Conservation (phyloP, 2,797 vertebrate species). For the Delichon dasypus region DNA sequence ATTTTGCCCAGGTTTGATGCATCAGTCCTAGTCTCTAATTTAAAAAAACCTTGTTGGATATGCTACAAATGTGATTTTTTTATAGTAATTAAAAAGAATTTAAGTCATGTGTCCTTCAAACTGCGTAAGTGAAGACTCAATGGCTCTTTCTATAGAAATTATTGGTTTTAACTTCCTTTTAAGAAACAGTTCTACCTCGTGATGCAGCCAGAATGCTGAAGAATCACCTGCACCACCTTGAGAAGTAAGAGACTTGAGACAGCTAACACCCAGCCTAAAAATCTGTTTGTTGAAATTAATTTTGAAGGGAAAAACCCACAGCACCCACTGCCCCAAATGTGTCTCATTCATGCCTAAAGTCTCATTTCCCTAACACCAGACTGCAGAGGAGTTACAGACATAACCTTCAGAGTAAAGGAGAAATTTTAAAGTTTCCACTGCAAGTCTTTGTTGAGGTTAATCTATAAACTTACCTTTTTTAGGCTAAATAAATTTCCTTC, state of each 20-base stretch:
- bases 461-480: background rate
- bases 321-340: background rate
- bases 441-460: background rate
- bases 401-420: background rate
- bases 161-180: background rate
- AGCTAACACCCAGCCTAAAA: background rate
- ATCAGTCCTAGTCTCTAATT: background rate
- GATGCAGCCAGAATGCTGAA: background rate
- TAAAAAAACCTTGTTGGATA: background rate
- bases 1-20: background rate
- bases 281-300: background rate
- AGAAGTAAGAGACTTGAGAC: background rate
- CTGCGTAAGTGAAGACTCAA: background rate
- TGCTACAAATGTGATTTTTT: background rate
- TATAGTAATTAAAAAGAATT: background rate
- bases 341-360: background rate
- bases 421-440: background rate
- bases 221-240: background rate
- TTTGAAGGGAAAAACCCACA: background rate
- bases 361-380: background rate
- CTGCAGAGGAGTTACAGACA: background rate
- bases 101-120: background rate
- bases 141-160: background rate
- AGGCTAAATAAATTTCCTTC: background rate
- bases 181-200: background rate